Percentiles rank a stretch among this genome's conserved stretches.
phyloP scores from a whole-genome alignment of 23 tunicate species.

The Halocynthia roretzi region DNA sequence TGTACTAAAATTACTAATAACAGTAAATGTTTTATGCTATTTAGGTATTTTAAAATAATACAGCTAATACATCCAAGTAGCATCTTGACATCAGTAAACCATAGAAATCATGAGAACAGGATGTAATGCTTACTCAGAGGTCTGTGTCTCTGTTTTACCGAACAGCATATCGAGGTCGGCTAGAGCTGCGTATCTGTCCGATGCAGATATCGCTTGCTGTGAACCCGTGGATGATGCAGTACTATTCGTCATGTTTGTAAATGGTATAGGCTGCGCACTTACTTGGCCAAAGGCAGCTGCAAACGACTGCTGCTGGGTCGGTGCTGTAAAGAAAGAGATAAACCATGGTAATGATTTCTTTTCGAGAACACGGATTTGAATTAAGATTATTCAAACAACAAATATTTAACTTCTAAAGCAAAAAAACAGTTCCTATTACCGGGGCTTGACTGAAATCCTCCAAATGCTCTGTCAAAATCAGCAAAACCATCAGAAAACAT shows the following conservation, averaged over 20 bases:
- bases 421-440: slow-evolving; percentile 40
- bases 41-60: no score
- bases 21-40: no score
- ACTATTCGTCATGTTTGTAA: slow-evolving; percentile 2
- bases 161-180: slow-evolving; percentile 31
- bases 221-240: neutral
- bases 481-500: slow-evolving; percentile 55
- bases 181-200: slow-evolving; percentile 84
- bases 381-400: slow-evolving; percentile 31
- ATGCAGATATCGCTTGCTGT: slow-evolving; percentile 9
- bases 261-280: slow-evolving; percentile 13
- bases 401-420: slow-evolving; percentile 19
- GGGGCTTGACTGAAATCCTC: slow-evolving; percentile 8
- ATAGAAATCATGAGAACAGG: neutral
- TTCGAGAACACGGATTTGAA: slow-evolving; percentile 19
- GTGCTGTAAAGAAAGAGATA: slow-evolving; percentile 16
- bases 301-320: slow-evolving; percentile 13
- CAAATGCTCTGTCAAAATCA: slow-evolving; percentile 75
- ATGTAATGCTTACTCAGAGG: neutral
- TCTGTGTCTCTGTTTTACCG: neutral
- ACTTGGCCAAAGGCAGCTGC: slow-evolving; percentile 16
- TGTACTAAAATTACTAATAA: no score
- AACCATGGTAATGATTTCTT: slow-evolving; percentile 3
- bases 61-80: no score
- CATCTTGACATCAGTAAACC: no score